Evolutionary conservation across 2,888 invertebrate genomes (phyloP).

Genomic region (Ormyrus labotus): DNA sequence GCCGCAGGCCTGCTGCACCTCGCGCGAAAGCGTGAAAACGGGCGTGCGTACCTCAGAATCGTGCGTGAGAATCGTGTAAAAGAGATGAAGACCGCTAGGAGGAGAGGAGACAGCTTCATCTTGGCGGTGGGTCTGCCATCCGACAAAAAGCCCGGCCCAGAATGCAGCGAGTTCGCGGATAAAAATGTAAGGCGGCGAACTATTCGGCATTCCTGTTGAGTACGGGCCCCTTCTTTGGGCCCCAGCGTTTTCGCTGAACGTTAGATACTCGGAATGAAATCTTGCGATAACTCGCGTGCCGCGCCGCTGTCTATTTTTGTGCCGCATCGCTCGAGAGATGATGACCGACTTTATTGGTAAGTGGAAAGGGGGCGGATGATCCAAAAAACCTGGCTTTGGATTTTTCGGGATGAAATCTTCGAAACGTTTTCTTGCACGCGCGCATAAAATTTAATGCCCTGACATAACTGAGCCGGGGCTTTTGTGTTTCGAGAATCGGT

Average conservation of each 20-base stretch:
- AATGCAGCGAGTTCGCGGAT: conserved; percentile 55
- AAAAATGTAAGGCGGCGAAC: conserved; percentile 32
- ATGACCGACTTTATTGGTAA: conserved; percentile 27
- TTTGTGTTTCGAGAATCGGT: no score
- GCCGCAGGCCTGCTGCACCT: not conserved
- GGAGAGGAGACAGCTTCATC: conserved; percentile 70
- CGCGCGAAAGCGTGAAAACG: conserved; percentile 26
- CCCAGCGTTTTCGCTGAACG: conserved; percentile 19
- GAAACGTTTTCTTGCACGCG: not conserved
- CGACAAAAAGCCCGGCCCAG: conserved; percentile 64
- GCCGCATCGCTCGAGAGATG: not conserved
- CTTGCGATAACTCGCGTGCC: conserved; percentile 18
- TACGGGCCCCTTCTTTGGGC: no score
- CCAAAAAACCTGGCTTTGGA: not conserved
- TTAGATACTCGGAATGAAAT: conserved; percentile 42
- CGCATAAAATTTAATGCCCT: no score
- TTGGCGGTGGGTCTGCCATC: conserved; percentile 68
- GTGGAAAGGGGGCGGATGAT: not conserved
- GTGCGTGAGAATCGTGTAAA: conserved; percentile 67
- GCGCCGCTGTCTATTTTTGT: conserved; percentile 34
- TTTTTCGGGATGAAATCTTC: not conserved
- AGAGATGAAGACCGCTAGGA: conserved; percentile 56
- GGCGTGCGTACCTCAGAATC: no score
- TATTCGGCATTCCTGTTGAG: conserved; percentile 23
- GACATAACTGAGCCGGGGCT: no score